Conservation (phyloP, 2,113 vertebrate genomes). For the Vulpes lagopus region DNA sequence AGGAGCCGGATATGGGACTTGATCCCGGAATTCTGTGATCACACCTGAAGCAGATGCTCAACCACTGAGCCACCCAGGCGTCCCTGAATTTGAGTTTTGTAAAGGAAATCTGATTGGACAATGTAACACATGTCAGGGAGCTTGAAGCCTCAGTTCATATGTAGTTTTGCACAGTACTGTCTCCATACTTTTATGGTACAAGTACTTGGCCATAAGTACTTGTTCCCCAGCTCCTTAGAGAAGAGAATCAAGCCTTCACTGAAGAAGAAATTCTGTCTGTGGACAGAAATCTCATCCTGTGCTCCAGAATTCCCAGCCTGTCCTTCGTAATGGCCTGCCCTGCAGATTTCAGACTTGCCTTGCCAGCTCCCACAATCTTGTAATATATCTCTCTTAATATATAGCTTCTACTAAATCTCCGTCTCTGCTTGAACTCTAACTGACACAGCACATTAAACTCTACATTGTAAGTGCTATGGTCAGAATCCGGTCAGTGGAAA, state of each 20-base stretch:
- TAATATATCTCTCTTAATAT: not conserved
- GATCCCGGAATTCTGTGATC: too few relatives aligned
- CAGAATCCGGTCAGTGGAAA: not conserved
- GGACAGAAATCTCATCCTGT: not conserved
- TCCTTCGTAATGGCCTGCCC: not conserved
- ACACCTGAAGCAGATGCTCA: too few relatives aligned
- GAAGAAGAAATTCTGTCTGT: not conserved
- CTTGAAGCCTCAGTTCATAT: not conserved
- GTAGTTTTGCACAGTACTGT: not conserved
- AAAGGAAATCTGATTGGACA: not conserved
- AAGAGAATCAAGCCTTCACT: not conserved
- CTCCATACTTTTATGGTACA: not conserved
- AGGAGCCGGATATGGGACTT: too few relatives aligned
- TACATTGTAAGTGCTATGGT: not conserved
- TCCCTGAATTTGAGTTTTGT: not conserved
- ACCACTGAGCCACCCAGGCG: too few relatives aligned
- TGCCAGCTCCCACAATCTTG: not conserved
- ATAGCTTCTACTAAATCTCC: not conserved
- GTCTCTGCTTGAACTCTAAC: not conserved
- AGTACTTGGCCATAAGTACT: not conserved
- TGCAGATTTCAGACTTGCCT: not conserved
- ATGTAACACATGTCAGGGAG: accelerated
- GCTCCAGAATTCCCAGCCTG: not conserved
- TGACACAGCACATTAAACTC: not conserved
- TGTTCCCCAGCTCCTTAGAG: not conserved